Percentiles rank a stretch among this genome's conserved stretches.
Conservation (phyloP, 2,888 invertebrate genomes). For the Ectemnius lituratus region DNA sequence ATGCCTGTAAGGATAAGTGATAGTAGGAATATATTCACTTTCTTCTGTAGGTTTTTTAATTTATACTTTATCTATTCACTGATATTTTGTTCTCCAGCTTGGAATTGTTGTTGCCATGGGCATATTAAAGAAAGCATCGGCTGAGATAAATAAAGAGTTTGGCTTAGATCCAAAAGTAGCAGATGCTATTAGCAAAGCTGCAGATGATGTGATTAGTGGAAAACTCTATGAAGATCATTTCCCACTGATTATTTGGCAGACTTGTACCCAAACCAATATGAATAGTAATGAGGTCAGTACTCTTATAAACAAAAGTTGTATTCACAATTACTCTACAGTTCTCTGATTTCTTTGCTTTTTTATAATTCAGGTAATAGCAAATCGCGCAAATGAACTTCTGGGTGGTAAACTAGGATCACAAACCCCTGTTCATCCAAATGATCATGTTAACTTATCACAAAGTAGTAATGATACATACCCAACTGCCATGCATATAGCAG, state of each 20-base stretch:
- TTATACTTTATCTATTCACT: constrained; percentile 23
- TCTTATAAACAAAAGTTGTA: too few relatives aligned
- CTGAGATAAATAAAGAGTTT: constrained; percentile 94
- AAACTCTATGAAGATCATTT: constrained; percentile 97
- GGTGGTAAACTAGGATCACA: constrained; percentile 96
- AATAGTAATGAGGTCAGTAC: constrained; percentile 95
- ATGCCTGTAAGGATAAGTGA: constrained; percentile 89
- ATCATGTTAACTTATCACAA: constrained; percentile 99
- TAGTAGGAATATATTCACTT: constrained; percentile 13
- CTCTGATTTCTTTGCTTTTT: too few relatives aligned
- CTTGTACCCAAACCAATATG: constrained; percentile 99
- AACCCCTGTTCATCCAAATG: constrained; percentile 98
- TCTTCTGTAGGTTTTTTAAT: neutral
- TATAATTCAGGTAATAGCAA: constrained; percentile 85
- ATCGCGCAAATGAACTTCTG: constrained; percentile 92
- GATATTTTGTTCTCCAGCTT: constrained; percentile 11
- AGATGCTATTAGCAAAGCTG: constrained; percentile 93
- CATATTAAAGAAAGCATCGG: constrained; percentile 98
- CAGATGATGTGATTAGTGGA: constrained; percentile 96
- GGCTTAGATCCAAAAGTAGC: constrained; percentile 94
- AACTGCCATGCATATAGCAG: constrained; percentile 98
- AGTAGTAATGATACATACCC: constrained; percentile 99
- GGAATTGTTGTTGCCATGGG: constrained; percentile 97
- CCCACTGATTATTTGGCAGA: constrained; percentile 99
- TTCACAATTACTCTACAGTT: too few relatives aligned